Percentiles rank a stretch among this genome's conserved stretches.
Conservation (phyloP, 2,888 invertebrate genomes). For the Hyposoter dolosus region DNA sequence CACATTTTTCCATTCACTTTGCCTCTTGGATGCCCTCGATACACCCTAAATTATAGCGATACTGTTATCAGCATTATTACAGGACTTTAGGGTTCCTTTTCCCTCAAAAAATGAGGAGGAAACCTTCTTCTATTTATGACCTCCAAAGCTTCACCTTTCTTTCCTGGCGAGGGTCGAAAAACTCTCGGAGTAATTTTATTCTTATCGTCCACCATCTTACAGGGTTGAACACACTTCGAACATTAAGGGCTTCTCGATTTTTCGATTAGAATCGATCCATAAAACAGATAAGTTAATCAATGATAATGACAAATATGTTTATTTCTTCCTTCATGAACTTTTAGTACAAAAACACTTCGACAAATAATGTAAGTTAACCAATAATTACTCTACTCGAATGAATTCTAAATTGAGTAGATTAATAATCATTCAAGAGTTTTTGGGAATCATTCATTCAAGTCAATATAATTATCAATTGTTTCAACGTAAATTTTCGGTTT, state of each 20-base stretch:
- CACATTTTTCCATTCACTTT: constrained; percentile 1
- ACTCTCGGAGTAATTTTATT: constrained; percentile 11
- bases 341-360: background rate
- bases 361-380: background rate
- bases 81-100: constrained; percentile 19
- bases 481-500: background rate
- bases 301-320: background rate
- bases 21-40: background rate
- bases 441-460: background rate
- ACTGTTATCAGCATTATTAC: constrained; percentile 32
- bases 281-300: constrained; percentile 4
- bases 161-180: constrained; percentile 14
- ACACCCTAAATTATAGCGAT: constrained; percentile 5
- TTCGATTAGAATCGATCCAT: background rate
- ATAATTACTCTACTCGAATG: background rate
- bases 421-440: background rate
- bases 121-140: constrained; percentile 28
- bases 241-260: background rate
- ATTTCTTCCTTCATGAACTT: background rate
- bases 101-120: constrained; percentile 4
- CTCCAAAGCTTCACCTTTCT: background rate
- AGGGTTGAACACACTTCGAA: background rate
- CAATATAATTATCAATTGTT: background rate
- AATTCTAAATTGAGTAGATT: background rate
- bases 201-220: constrained; percentile 10